These are phyloP conservation scores for Turnix velox DNA, from an alignment of 2,113 vertebrate species.

Conservation along the genomic window DNA sequence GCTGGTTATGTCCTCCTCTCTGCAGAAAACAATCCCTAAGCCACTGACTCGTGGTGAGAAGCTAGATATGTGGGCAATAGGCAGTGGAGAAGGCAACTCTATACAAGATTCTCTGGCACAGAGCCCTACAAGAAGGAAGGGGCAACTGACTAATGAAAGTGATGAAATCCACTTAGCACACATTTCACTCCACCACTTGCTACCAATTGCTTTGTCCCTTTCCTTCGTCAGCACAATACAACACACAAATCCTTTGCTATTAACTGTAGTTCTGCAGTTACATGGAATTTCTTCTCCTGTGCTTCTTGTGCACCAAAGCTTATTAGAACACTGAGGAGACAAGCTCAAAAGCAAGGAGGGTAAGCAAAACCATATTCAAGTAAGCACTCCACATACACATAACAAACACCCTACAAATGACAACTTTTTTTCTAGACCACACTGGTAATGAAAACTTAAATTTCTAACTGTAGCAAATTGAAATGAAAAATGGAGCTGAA, in stretches of 20 bases:
- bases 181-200: neutral
- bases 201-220: neutral
- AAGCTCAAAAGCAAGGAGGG: neutral
- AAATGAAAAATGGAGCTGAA: neutral
- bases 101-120: neutral
- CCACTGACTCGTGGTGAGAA: neutral
- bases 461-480: neutral
- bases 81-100: neutral
- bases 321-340: neutral
- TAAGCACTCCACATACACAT: fast-evolving
- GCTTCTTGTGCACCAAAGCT: neutral
- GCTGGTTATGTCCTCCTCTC: neutral
- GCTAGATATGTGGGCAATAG: neutral
- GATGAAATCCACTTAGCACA: neutral
- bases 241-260: neutral
- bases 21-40: neutral
- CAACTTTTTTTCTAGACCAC: neutral
- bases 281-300: neutral
- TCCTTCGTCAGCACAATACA: neutral
- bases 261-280: neutral
- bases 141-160: neutral
- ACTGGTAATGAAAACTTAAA: neutral
- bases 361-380: neutral
- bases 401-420: neutral
- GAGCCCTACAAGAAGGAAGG: neutral